Conservation (phyloP, 2,797 vertebrate genomes). For the Paratrypauchen microcephalus region DNA sequence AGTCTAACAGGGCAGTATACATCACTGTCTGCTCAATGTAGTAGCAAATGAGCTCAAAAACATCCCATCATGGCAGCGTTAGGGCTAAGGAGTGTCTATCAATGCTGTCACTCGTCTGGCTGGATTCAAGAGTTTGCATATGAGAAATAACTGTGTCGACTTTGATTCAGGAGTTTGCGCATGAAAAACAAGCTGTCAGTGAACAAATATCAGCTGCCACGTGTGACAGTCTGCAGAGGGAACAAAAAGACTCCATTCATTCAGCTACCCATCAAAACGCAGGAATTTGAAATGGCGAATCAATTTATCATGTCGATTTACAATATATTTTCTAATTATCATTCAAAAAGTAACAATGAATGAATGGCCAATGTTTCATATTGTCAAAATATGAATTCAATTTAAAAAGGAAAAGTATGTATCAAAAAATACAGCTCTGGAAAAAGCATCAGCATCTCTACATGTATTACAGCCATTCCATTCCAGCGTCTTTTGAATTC, state of each 20-base stretch:
- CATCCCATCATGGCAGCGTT: not conserved
- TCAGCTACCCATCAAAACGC: not conserved
- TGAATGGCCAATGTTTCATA: slow-evolving; percentile 32
- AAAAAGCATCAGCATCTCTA: too few relatives aligned
- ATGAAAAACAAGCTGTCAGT: slow-evolving; percentile 2
- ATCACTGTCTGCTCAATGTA: not conserved
- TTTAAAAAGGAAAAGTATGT: not conserved
- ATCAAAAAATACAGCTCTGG: too few relatives aligned
- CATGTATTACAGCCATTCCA: too few relatives aligned
- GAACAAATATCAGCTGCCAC: slow-evolving; percentile 1
- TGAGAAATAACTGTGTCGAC: not conserved
- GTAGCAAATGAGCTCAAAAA: slow-evolving; percentile 1
- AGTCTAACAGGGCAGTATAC: not conserved
- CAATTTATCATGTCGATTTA: not conserved
- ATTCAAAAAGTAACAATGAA: not conserved
- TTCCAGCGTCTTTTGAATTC: too few relatives aligned
- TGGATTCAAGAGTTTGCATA: not conserved
- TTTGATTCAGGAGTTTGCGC: slow-evolving; percentile 5
- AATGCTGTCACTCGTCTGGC: not conserved
- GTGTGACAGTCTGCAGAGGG: not conserved
- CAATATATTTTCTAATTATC: not conserved
- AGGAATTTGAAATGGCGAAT: too few relatives aligned
- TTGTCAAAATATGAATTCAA: slow-evolving; percentile 58
- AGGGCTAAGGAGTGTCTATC: not conserved
- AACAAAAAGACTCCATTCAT: not conserved